phyloP scores from a whole-genome alignment of 2,888 invertebrate species.

The Spisula solida region DNA sequence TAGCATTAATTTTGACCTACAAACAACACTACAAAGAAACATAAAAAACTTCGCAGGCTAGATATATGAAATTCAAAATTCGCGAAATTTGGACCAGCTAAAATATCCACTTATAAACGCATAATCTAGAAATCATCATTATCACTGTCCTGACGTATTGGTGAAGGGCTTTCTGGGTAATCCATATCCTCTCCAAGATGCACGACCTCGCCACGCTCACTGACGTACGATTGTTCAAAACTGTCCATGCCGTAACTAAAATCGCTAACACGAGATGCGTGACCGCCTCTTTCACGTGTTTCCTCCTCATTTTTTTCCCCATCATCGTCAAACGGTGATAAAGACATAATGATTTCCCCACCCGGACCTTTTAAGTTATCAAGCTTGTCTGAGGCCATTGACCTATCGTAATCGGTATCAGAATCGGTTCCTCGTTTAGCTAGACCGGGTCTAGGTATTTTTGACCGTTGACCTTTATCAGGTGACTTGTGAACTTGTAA shows the following conservation, averaged over 20 bases:
- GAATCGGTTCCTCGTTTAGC: constrained; percentile 39
- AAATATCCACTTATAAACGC: background rate
- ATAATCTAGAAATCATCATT: constrained; percentile 76
- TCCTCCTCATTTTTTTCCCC: constrained; percentile 19
- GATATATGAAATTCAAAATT: no score
- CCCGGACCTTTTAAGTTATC: constrained; percentile 63
- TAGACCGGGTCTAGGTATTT: constrained; percentile 42
- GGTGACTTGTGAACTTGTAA: constrained; percentile 23
- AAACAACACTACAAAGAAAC: no score
- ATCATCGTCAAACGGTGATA: constrained; percentile 68
- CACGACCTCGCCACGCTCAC: constrained; percentile 77
- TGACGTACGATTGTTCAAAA: constrained; percentile 79
- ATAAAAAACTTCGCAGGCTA: background rate
- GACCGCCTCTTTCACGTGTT: constrained; percentile 35
- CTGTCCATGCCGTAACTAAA: constrained; percentile 82
- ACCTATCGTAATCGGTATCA: constrained; percentile 48
- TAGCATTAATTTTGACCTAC: no score
- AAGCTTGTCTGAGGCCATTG: constrained; percentile 47
- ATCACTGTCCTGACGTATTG: constrained; percentile 73
- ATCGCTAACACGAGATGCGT: constrained; percentile 74
- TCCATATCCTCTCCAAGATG: constrained; percentile 75
- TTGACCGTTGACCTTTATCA: constrained; percentile 39
- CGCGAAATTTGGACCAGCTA: background rate
- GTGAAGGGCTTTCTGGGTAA: constrained; percentile 71
- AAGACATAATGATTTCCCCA: constrained; percentile 70